Base-by-base conservation (phyloP, 2,113 vertebrate genomes). In the Prionailurus viverrinus region DNA sequence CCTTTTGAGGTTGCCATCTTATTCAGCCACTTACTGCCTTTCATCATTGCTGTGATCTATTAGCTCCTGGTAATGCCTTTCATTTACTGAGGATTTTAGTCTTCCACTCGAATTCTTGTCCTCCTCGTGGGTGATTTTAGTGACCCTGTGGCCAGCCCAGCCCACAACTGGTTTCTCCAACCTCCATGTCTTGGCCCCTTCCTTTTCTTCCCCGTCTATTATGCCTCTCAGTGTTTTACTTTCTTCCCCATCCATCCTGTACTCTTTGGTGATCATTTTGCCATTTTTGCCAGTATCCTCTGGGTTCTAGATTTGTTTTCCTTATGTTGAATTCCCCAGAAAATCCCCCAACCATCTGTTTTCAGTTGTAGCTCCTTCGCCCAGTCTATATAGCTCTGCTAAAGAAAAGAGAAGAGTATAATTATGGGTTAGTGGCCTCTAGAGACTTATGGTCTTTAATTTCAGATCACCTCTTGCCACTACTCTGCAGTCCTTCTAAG, bases 281-380 rank as follows among this genome's bases (percentile, higher is more conserved):
- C 82, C 80, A 36, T 14, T 91, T 90, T 93, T n/a, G 11, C 68
- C 36, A 69, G 58, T 86, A 31, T 5, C 1, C 13, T 71, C 4
- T 76, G n/a, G 33, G 33, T 89, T 36, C 82, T 90, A 74, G 51
- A 79, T 91, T 92, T 97, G 39, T 85, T 95, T 91, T 81, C 31
- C 66, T 76, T n/a, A 48, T 63, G 19, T 76, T 68, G 36, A 92
- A 84, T 94, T 87, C n/a, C 61, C 58, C 21, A 3, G 63, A 78
- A 93, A 95, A 55, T 55, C 8, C 12, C 12, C 48, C 39, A 48
- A n/a, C 51, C 45, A 88, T 93, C 51, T 96, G 61, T 91, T 96
- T 91, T 58, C 63, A 91, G 53, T 71, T 83, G 91, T 73, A 69
- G 71, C n/a, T 85, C 36, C n/a, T 81, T 76, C 18, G 45, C 23